Base-by-base conservation (phyloP, 2,888 invertebrate genomes). In the Ditylenchus weischeri region DNA sequence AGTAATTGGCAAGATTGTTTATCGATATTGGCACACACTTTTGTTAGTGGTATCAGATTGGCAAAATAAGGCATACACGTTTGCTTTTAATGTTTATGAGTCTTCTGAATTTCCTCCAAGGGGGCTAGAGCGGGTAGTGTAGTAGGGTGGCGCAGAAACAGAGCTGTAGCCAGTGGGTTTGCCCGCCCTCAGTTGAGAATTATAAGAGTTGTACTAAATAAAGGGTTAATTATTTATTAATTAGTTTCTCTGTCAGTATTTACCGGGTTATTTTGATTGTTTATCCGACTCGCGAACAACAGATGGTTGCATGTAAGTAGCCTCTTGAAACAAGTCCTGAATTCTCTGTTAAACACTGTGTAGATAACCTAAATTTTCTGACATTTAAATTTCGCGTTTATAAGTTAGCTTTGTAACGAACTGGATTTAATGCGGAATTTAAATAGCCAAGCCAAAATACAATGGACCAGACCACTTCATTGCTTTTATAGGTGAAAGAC, bases 361-460 rank as follows among this genome's bases (percentile, higher is more conserved):
- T 43, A 43, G 15, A 43, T 36, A 51, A 66, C 35, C 29, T 49
- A 47, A 15, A n/a, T 3, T 36, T 21, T 18, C 19, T n/a, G 18
- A 13, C n/a, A 3, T 65, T 13, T 23, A 15, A n/a, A n/a, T 29
- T 23, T 57, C 76, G 76, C 18, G 79, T 80, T 29, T 29, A 43
- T 43, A 13, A 15, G 43, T 43, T 15, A 43, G 15, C 15, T 10
- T 2, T 10, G 69, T 81, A 80, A 65, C 91, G 67, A 54, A 81
- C 81, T 15, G 76, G 76, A 60, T 75, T 75, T 19, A 75, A 63
- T 4, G 76, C 75, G 19, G 74, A 74, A 63, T 74, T 74, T 35
- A 74, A 49, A 47, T 74, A 76, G 54, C 72, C 96, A 72, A 96
- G 87, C 94, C 95, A 96, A 86, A 95, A 94, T 23, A 93, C 88